Conservation (phyloP, 1,140 invertebrate genomes). For the Atta colombica region DNA sequence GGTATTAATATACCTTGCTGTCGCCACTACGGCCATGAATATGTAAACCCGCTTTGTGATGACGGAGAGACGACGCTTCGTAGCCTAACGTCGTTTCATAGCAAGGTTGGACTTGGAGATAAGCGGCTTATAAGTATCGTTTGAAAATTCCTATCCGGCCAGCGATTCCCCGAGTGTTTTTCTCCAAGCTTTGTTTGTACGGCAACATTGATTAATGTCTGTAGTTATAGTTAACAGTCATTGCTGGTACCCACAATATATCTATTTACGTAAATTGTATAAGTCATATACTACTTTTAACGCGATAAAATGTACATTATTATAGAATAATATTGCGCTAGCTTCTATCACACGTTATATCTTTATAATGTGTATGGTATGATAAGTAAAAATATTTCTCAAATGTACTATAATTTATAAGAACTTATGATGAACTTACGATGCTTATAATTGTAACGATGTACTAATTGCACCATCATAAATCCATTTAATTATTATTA, state of each 20-base stretch:
- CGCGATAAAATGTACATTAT: slow-evolving; percentile 54
- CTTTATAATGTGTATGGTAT: no score
- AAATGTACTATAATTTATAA: slow-evolving; percentile 5
- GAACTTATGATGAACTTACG: neutral
- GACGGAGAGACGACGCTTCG: slow-evolving; percentile 68
- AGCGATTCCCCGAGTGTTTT: slow-evolving; percentile 57
- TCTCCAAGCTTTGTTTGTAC: slow-evolving; percentile 42
- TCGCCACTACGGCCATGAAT: slow-evolving; percentile 71
- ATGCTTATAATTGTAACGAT: neutral
- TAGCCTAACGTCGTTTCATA: slow-evolving; percentile 72
- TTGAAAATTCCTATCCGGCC: slow-evolving; percentile 56
- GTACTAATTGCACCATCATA: neutral
- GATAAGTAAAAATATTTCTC: slow-evolving; percentile 35
- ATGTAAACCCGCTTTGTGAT: slow-evolving; percentile 78
- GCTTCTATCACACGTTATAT: slow-evolving; percentile 10
- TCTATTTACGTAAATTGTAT: slow-evolving; percentile 53
- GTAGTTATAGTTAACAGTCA: slow-evolving; percentile 47
- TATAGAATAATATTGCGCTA: neutral
- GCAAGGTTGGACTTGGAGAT: slow-evolving; percentile 67
- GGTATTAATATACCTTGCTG: slow-evolving; percentile 75
- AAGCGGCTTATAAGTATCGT: slow-evolving; percentile 72
- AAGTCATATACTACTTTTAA: slow-evolving; percentile 51
- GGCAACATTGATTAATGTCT: slow-evolving; percentile 64
- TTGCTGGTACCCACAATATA: slow-evolving; percentile 42
- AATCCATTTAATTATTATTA: slow-evolving; percentile 1